phyloP scores from a whole-genome alignment of 2,797 vertebrate species.

The Sus cebifrons region DNA sequence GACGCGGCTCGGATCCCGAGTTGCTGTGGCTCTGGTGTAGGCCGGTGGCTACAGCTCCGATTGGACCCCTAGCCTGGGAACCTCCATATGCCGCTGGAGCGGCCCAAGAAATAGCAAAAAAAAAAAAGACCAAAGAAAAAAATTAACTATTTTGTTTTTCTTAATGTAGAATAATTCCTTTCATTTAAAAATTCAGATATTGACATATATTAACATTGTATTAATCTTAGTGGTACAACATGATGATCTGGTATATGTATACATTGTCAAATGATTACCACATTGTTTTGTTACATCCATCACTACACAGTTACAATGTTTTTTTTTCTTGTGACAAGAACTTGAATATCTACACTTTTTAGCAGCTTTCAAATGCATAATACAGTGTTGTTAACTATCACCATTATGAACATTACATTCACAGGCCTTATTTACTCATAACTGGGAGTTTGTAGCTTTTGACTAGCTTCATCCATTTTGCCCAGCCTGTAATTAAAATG shows the following conservation, averaged over 20 bases:
- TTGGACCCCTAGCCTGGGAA: too few species aligned
- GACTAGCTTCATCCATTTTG: neutral
- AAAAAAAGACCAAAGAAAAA: neutral
- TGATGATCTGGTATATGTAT: neutral
- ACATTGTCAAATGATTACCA: neutral
- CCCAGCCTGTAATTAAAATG: neutral
- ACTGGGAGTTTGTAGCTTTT: neutral
- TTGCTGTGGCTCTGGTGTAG: too few species aligned
- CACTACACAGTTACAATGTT: neutral
- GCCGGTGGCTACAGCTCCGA: too few species aligned
- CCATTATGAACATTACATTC: neutral
- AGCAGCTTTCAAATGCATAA: neutral
- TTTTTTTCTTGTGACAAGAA: neutral
- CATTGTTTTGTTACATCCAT: neutral
- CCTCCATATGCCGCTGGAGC: too few species aligned
- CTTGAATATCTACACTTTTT: neutral
- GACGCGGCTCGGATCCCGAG: too few species aligned
- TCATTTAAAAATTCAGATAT: neutral
- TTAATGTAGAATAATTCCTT: neutral
- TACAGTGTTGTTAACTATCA: neutral
- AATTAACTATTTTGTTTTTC: neutral
- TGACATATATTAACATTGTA: neutral
- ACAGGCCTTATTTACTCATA: neutral
- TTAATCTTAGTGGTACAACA: neutral
- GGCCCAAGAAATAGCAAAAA: too few species aligned